Evolutionary conservation across 2,797 vertebrate genomes (phyloP).

Genomic region (Microcaecilia unicolor): DNA sequence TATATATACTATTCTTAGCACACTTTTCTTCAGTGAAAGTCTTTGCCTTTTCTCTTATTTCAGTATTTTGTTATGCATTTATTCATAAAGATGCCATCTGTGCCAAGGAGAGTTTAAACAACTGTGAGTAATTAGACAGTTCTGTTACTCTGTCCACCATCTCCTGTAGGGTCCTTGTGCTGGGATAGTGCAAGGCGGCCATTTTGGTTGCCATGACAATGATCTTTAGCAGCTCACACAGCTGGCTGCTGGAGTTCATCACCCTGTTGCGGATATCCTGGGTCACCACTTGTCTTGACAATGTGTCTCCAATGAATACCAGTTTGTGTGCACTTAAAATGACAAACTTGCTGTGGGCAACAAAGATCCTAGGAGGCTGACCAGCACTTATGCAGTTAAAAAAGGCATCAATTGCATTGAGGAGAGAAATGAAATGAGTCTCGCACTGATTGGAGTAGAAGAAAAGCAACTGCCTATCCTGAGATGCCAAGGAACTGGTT

Average conservation of each 20-base stretch:
- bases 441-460: conserved; percentile 92
- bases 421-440: conserved; percentile 82
- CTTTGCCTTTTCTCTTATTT: too few species aligned
- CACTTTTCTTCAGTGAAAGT: too few species aligned
- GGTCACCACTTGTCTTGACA: conserved; percentile 70
- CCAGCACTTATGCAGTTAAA: conserved; percentile 76
- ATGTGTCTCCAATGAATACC: conserved; percentile 90
- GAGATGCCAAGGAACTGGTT: conserved; percentile 32
- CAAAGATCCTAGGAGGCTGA: conserved; percentile 87
- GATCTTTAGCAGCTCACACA: conserved; percentile 85
- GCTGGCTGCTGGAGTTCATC: conserved; percentile 87
- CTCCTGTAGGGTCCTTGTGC: conserved; percentile 75
- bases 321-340: conserved; percentile 95
- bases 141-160: conserved; percentile 90
- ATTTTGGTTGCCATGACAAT: conserved; percentile 83
- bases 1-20: conserved; percentile 59
- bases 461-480: conserved; percentile 75
- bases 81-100: conserved; percentile 70
- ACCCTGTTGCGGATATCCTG: conserved; percentile 77
- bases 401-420: conserved; percentile 86
- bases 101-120: conserved; percentile 80
- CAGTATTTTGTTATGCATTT: too few species aligned
- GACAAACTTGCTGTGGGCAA: conserved; percentile 92
- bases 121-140: conserved; percentile 74
- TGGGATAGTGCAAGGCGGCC: conserved; percentile 88